Base-by-base conservation (phyloP, 2,888 invertebrate species). In the Lithodes maja region DNA sequence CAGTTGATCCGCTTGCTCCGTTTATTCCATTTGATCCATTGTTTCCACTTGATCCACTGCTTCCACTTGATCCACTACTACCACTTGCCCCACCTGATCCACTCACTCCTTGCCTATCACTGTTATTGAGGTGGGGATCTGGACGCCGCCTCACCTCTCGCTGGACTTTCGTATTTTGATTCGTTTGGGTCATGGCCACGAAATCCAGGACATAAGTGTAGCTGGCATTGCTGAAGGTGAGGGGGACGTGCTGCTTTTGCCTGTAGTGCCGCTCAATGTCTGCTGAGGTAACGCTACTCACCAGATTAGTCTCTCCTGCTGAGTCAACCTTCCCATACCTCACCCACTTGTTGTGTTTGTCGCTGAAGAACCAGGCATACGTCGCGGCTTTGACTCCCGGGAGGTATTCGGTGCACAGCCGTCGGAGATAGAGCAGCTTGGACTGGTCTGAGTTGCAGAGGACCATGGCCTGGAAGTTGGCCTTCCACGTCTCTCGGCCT, bases 281-380 rank as follows among this genome's bases (percentile, higher is more conserved):
- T 55, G 52, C 50, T 17, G 90, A 90, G 50, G 90, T 68, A 12
- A 90, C 53, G 54, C 55, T 87, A 55, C 86, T 86, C 33, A 75
- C 79, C 9, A 77, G 75, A 2, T 68, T 80, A 5, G 80, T 54
- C 55, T 87, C 75, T 12, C 79, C 79, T 15, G 90, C 81, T 50
- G 87, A 75, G 17, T 90, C 90, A n/a, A 81, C 84, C 9, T 90
- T 79, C 15, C 90, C 90, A 90, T 90, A 90, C 78, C 87, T 68
- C 2, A 90, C 77, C 90, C 90, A 90, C 54, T 71, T 81, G 5
- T 79, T 81, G 12, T 84, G 87, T 17, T 12, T 83, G 52, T 90
- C 90, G 5, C 74, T 53, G 50, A 90, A 90, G 77, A 50, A 90
- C 90, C 90, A 90, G 68, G 3, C 1, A n/a, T 85, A 54, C 2